Evolutionary conservation across 1,140 invertebrate genomes (phyloP), one percentile per base, ranked within the genome.

Genomic region (Drosophila mayri): DNA sequence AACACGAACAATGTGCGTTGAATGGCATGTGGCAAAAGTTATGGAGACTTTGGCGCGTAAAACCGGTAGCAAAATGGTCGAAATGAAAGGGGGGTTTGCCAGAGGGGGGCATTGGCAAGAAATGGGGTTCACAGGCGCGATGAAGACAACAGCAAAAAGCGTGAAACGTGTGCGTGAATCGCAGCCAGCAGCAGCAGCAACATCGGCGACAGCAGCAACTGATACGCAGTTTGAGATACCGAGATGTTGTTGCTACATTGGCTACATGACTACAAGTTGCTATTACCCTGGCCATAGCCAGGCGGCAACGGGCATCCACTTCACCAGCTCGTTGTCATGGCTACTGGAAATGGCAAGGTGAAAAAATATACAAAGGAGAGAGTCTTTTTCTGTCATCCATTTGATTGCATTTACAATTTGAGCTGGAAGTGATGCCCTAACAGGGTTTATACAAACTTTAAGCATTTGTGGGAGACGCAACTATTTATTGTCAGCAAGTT

Each of bases 21-120:
- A 63, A 81, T 71, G 82, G 82, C 83, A 87, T 79, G 82, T 86
- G 84, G 79, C 82, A 86, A 83, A 82, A 88, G 83, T 88, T 86
- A 87, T 81, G 84, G 76, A 77, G 79, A 87, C 84, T 87, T 87
- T 79, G 84, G 81, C 83, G 83, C 83, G 84, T 87, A 87, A 86
- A 87, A 87, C 83, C 83, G 83, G 83, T 87, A 88, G 83, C 83
- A 76, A 87, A 88, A 83, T 87, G 79, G 84, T 79, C 67, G 63
- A 73, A 76, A 65, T 70, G 25, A 49, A 55, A 28, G 20, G 64
- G 40, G 59, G 37, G 12, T 16, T 3, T 7, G 28, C 28, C 11
- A 46, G 3, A 30, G 20, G 37, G 18, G 43, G 54, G 38, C 35
- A n/a, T 18, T 32, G 49, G 60, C 30, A 64, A 64, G 18, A 67